Conservation (phyloP, 2,888 invertebrate genomes). For the Euplagia quadripunctaria region DNA sequence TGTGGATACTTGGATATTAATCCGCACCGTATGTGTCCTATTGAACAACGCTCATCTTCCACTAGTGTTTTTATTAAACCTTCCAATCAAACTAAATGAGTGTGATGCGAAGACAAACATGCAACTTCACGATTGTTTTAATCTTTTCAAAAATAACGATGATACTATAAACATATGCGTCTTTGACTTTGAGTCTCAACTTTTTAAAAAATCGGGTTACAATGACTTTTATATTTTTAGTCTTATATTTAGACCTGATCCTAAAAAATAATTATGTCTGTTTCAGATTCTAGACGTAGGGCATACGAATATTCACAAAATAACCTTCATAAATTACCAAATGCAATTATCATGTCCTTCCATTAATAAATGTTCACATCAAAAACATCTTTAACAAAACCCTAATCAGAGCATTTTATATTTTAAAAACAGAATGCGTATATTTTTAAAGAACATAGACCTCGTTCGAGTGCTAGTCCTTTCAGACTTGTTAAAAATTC, state of each 20-base stretch:
- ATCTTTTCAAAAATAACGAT: too few species aligned
- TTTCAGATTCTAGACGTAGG: neutral
- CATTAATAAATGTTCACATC: slow-evolving; percentile 1
- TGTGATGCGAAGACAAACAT: too few species aligned
- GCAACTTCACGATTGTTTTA: too few species aligned
- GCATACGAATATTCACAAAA: neutral
- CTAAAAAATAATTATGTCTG: neutral
- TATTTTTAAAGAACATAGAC: slow-evolving; percentile 53
- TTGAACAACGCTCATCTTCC: neutral
- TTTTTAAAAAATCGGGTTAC: too few species aligned
- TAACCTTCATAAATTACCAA: slow-evolving; percentile 1
- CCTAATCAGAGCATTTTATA: slow-evolving; percentile 38
- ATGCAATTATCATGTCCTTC: slow-evolving; percentile 7
- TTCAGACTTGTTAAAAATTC: slow-evolving; percentile 78
- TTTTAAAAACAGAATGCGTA: slow-evolving; percentile 45
- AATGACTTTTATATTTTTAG: neutral
- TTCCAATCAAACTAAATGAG: neutral
- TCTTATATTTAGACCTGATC: neutral
- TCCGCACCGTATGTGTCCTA: too few species aligned
- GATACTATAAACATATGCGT: too few species aligned
- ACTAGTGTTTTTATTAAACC: neutral
- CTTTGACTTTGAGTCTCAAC: too few species aligned
- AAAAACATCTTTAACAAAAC: slow-evolving; percentile 28
- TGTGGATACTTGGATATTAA: too few species aligned
- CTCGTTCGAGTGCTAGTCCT: slow-evolving; percentile 62